phyloP scores from a whole-genome alignment of 2,888 invertebrate genomes.

The Caenorhabditis becei region DNA sequence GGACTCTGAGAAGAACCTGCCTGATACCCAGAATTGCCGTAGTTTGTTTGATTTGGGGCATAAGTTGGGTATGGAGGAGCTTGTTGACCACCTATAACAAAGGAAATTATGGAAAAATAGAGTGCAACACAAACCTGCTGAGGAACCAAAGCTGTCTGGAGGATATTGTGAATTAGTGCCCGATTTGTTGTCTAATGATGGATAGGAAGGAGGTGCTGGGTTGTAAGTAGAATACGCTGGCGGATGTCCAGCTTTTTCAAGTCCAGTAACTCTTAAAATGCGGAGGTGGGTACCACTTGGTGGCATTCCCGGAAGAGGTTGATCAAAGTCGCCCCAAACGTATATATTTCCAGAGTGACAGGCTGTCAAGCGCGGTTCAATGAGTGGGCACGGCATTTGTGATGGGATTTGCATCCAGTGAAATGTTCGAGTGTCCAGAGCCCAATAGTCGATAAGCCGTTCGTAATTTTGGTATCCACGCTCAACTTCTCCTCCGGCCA shows the following conservation, averaged over 20 bases:
- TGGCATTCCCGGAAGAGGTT: slow-evolving; percentile 81
- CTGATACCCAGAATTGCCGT: slow-evolving; percentile 49
- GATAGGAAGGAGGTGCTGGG: slow-evolving; percentile 66
- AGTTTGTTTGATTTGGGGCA: slow-evolving; percentile 64
- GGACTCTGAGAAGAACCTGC: slow-evolving; percentile 25
- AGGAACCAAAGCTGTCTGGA: too few species aligned
- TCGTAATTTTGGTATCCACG: slow-evolving; percentile 74
- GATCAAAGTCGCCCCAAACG: slow-evolving; percentile 81
- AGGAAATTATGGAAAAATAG: too few species aligned
- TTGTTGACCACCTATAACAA: slow-evolving; percentile 46
- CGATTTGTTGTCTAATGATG: slow-evolving; percentile 46
- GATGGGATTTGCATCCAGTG: slow-evolving; percentile 79
- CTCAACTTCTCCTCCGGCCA: slow-evolving; percentile 80
- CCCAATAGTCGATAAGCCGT: slow-evolving; percentile 79
- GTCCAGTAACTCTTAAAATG: slow-evolving; percentile 72
- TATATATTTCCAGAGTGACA: slow-evolving; percentile 79
- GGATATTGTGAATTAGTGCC: slow-evolving; percentile 14
- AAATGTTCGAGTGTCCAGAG: slow-evolving; percentile 77
- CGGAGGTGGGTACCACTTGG: slow-evolving; percentile 78
- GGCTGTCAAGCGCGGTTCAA: slow-evolving; percentile 80
- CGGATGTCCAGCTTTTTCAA: slow-evolving; percentile 64
- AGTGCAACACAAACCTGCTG: too few species aligned
- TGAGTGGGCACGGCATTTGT: slow-evolving; percentile 79
- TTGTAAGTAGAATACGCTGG: slow-evolving; percentile 60
- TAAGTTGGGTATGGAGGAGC: slow-evolving; percentile 72